Conservation (phyloP, 2,113 vertebrate species). For the Odontesthes bonariensis region DNA sequence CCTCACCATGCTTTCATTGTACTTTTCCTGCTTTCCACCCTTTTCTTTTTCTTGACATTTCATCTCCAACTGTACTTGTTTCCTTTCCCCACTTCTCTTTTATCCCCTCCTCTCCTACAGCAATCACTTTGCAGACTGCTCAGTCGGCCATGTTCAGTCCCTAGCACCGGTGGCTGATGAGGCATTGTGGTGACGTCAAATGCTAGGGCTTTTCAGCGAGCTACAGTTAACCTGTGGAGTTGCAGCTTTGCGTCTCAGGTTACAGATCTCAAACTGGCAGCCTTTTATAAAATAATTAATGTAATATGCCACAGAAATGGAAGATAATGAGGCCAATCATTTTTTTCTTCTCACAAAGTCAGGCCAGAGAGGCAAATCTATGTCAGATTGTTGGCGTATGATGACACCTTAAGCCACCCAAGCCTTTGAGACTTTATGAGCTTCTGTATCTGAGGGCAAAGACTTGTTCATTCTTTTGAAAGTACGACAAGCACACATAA, state of each 20-base stretch:
- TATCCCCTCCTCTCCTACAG: constrained; percentile 57
- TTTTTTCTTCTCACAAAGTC: constrained; percentile 62
- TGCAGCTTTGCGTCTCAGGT: constrained; percentile 63
- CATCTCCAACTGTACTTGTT: constrained; percentile 59
- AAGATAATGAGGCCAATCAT: constrained; percentile 78
- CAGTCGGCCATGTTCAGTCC: constrained; percentile 79
- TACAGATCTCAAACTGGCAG: constrained; percentile 71
- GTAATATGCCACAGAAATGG: constrained; percentile 74
- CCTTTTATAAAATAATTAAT: constrained; percentile 76
- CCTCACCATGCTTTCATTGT: constrained; percentile 62
- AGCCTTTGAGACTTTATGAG: constrained; percentile 59
- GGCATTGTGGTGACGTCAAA: constrained; percentile 79
- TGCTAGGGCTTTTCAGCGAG: constrained; percentile 61
- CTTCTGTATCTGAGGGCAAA: constrained; percentile 52
- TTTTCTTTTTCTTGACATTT: constrained; percentile 39
- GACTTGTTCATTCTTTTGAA: constrained; percentile 33
- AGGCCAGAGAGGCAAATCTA: constrained; percentile 58
- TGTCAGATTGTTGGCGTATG: constrained; percentile 73
- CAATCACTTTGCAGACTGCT: constrained; percentile 82
- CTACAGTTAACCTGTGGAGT: constrained; percentile 73
- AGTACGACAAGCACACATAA: constrained; percentile 29
- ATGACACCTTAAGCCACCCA: constrained; percentile 66
- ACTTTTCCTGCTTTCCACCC: constrained; percentile 45
- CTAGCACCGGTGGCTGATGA: constrained; percentile 77
- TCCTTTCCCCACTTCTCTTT: constrained; percentile 16